phyloP scores from a whole-genome alignment of 2,888 invertebrate species.

The Sphecodes monilicornis region DNA sequence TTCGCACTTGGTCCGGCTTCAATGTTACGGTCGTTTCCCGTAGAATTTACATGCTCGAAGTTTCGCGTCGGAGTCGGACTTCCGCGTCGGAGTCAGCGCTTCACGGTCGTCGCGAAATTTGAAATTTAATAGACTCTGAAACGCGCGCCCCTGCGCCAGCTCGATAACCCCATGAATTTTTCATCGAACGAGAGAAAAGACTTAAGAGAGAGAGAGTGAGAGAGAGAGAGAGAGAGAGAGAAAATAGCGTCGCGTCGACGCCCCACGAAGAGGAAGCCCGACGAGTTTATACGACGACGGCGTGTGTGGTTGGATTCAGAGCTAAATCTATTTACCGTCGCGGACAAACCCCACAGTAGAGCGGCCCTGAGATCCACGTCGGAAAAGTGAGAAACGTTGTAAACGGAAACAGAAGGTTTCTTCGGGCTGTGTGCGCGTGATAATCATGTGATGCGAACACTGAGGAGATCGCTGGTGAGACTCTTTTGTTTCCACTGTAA shows the following conservation, averaged over 20 bases:
- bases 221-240: neutral
- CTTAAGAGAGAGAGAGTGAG: too few relatives aligned
- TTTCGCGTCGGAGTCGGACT: neutral
- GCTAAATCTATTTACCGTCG: constrained; percentile 54
- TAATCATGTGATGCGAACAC: neutral
- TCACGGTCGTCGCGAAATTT: constrained; percentile 31
- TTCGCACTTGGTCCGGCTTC: neutral
- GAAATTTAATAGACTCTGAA: constrained; percentile 45
- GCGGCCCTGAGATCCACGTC: neutral
- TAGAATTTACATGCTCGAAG: constrained; percentile 28
- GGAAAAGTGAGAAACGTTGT: constrained; percentile 26
- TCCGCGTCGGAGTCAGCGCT: neutral
- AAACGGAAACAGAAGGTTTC: constrained; percentile 9
- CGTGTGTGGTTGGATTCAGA: constrained; percentile 32
- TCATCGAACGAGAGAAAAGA: constrained; percentile 18
- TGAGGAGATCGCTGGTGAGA: neutral
- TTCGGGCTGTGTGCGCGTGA: neutral
- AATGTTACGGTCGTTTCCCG: constrained; percentile 13
- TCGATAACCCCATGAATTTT: constrained; percentile 31
- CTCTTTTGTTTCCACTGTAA: neutral
- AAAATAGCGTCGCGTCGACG: neutral
- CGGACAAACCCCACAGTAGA: constrained; percentile 33
- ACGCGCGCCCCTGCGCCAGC: constrained; percentile 5
- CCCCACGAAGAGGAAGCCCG: constrained; percentile 30
- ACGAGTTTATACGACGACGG: constrained; percentile 39